Evolutionary conservation across 2,113 vertebrate species (phyloP), one percentile per base, ranked within the genome.

Genomic region (Paratilapia polleni): DNA sequence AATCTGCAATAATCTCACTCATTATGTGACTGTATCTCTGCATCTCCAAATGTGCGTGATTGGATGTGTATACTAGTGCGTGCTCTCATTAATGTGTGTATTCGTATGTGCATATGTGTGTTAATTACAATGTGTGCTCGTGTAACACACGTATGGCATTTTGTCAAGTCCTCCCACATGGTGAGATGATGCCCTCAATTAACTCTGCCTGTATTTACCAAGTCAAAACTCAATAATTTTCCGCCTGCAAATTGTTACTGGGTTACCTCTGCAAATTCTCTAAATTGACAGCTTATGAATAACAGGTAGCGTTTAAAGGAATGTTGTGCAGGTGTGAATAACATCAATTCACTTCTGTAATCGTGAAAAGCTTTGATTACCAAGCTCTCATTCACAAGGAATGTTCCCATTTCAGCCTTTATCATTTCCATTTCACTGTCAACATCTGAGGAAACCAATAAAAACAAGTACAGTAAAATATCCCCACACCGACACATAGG

Each of bases 281-380:
- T 89, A 91, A 93, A 95, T 92, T 94, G 94, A 94, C 93, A 93
- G 90, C 89, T 94, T 94, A 94, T 95, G 92, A 95, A 93, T 94
- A 96, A 95, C 91, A 93, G 92, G 86, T 73, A 80, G 83, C 57
- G 68, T 94, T 95, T 93, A 93, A 94, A 92, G 77, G 89, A 87
- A 88, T 80, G 88, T 94, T 83, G 84, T 78, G 91, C 89, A 54
- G 66, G 90, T 85, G 84, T 90, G 89, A 94, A 93, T 89, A 91
- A 90, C 92, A 93, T 91, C 88, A 88, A 89, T 94, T 92, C 77
- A 38, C 58, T 87, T 89, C 79, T 79, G 88, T 90, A 88, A 94
- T 94, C 91, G 90, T 87, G 83, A 92, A 93, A 90, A 84, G 90
- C 90, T 92, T 90, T 94, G 93, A 94, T 94, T 94, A 86, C 73